Conservation (phyloP, 1,140 invertebrate species). For the Theocolax elegans region DNA sequence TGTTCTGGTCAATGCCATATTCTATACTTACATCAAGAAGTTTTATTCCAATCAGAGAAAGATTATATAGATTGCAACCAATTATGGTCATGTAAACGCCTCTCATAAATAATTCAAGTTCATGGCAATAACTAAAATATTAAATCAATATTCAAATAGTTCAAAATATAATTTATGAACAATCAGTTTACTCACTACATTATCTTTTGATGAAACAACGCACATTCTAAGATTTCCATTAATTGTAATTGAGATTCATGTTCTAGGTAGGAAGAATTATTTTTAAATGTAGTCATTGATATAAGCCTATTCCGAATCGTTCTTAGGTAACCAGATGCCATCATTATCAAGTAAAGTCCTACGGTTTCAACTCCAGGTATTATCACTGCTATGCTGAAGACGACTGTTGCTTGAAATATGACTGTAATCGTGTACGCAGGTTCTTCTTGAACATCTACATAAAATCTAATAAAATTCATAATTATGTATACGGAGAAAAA, state of each 20-base stretch:
- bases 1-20: too few species aligned
- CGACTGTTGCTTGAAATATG: background rate
- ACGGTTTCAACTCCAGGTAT: background rate
- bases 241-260: too few species aligned
- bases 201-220: conserved; percentile 4
- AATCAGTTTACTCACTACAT: background rate
- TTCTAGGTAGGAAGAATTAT: background rate
- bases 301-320: background rate
- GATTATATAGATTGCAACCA: conserved; percentile 1
- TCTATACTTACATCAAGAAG: conserved; percentile 5
- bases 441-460: background rate
- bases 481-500: background rate
- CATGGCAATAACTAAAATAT: conserved; percentile 9
- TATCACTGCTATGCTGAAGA: background rate
- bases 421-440: background rate
- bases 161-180: too few species aligned
- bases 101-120: background rate
- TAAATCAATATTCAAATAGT: too few species aligned
- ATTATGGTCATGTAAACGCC: background rate
- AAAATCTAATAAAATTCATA: background rate
- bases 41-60: conserved; percentile 8
- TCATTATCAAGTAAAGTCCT: conserved; percentile 1
- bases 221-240: background rate
- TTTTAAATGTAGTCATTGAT: background rate
- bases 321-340: background rate